Conservation (phyloP, 2,888 invertebrate genomes). For the Chironomus tentans region DNA sequence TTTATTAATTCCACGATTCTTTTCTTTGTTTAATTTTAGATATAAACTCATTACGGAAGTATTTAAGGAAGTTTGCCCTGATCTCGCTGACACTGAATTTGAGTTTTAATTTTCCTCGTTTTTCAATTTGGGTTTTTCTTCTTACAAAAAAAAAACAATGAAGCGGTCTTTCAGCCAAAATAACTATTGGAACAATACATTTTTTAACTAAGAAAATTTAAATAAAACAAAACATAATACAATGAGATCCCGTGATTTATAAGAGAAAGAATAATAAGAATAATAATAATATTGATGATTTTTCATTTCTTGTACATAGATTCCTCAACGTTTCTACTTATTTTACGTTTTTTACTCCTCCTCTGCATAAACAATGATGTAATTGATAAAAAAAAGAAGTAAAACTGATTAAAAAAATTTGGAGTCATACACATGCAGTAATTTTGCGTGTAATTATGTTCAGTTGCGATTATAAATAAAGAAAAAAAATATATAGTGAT, state of each 20-base stretch:
- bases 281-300: too few relatives aligned
- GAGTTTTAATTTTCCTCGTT: slow-evolving; percentile 5
- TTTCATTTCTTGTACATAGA: neutral
- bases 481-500: neutral
- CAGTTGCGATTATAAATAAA: neutral
- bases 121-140: neutral
- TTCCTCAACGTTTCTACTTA: neutral
- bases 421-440: neutral
- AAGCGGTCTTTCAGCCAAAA: slow-evolving; percentile 20
- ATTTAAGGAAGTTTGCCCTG: slow-evolving; percentile 39
- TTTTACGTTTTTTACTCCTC: neutral
- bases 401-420: too few relatives aligned
- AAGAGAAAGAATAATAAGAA: neutral
- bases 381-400: too few relatives aligned
- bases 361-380: too few relatives aligned
- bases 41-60: slow-evolving; percentile 40
- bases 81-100: slow-evolving; percentile 31
- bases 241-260: neutral
- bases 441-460: neutral
- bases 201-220: neutral
- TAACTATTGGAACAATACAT: slow-evolving; percentile 20
- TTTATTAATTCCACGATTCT: neutral
- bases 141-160: neutral
- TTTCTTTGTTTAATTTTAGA: slow-evolving; percentile 31
- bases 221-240: neutral